Percentiles rank a stretch among this genome's conserved stretches.
Evolutionary conservation across 2,888 invertebrate species (phyloP).

Genomic region (Leuctra nigra): DNA sequence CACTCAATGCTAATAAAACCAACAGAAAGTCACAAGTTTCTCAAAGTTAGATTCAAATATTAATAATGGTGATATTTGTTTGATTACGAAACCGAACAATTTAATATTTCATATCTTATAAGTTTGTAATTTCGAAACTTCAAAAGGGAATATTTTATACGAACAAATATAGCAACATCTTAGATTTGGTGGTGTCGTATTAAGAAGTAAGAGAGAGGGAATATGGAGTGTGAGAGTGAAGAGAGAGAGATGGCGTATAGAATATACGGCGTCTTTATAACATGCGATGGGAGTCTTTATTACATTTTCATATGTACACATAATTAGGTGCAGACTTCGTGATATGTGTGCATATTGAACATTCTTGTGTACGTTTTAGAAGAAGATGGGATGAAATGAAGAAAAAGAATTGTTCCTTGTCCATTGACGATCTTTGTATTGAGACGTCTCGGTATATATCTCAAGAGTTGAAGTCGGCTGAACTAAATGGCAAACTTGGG

Average conservation of each 20-base stretch:
- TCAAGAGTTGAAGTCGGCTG: no score
- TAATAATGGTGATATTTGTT: conserved; percentile 15
- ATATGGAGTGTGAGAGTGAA: no score
- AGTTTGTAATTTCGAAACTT: conserved; percentile 12
- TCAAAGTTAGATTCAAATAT: no score
- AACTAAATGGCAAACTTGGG: no score
- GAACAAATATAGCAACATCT: conserved; percentile 10
- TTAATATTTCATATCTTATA: conserved; percentile 12
- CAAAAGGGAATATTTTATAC: conserved; percentile 9
- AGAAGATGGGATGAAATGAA: conserved; percentile 1
- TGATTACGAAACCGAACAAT: conserved; percentile 15
- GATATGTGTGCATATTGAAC: not conserved
- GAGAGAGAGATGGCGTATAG: no score
- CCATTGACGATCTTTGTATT: no score
- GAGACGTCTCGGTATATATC: no score
- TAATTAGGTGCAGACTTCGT: conserved; percentile 4
- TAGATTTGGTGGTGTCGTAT: conserved; percentile 9
- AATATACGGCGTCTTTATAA: not conserved
- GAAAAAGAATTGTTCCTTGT: no score
- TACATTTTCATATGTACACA: conserved; percentile 25
- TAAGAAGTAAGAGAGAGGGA: no score
- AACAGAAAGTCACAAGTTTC: no score
- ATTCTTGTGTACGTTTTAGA: not conserved
- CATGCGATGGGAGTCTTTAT: conserved; percentile 14
- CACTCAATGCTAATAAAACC: no score